Base-by-base conservation (phyloP, 2,797 vertebrate genomes). In the Enteromius viviparus region DNA sequence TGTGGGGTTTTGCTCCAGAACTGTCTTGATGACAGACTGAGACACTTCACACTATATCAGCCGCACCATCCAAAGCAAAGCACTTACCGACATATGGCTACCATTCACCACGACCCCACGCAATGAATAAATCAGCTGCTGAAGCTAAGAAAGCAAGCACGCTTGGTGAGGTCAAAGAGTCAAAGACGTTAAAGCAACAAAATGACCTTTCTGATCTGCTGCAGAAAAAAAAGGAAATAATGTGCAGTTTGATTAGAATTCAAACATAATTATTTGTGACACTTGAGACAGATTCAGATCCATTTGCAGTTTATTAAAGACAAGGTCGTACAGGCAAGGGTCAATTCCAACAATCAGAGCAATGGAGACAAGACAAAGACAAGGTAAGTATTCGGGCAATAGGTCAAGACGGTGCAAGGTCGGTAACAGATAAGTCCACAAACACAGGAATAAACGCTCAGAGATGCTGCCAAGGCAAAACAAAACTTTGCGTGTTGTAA, bases 101-200 rank as follows among this genome's bases (percentile, higher is more conserved):
- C 45, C 49, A 2, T 14, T 78, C 58, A 21, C n/a, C 74, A 40
- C 32, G 42, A 81, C 42, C 26, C 26, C 29, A n/a, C 0, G 2
- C 40, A 26, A 65, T 17, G 29, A 82, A 75, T 64, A 37, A 75
- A 65, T 19, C 80, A 49, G 40, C 6, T 0, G 4, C 26, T 72
- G 19, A 62, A 62, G 68, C 40, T 26, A 81, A 6, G 15, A 77
- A 77, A 49, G 42, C 69, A 49, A 32, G 29, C 55, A 26, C 19
- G 0, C 26, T 72, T 49, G 7, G 4, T 64, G 69, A 74, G 58
- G 58, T 64, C 55, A 74, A 34, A 37, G 29, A 64, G 62, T 64
- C 29, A 1, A 9, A 64, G 40, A 34, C 14, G 62, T 29, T 42
- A 49, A 60, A 72, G 29, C 42, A 26, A 3, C 6, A 14, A 8